Conservation (phyloP, 2,888 invertebrate genomes). For the Aradus depressus region DNA sequence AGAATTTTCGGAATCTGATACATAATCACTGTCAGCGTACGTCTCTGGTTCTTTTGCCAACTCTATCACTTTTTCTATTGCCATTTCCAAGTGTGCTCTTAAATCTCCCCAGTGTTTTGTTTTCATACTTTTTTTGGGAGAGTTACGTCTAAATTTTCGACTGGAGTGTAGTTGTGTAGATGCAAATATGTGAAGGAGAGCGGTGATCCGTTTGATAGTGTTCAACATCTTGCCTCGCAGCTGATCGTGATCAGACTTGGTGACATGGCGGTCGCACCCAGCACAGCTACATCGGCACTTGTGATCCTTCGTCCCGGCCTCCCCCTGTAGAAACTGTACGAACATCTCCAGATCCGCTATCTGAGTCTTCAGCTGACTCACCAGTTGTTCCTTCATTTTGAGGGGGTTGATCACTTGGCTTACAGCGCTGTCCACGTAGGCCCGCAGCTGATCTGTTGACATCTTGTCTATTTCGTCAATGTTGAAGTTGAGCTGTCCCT, state of each 20-base stretch:
- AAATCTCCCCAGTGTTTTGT: constrained; percentile 94
- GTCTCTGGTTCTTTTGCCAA: constrained; percentile 40
- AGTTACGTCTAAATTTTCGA: constrained; percentile 59
- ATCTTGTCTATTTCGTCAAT: constrained; percentile 66
- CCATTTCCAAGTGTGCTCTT: constrained; percentile 83
- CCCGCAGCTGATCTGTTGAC: constrained; percentile 69
- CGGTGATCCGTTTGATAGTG: constrained; percentile 75
- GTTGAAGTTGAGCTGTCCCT: constrained; percentile 71
- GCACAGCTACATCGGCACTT: constrained; percentile 24
- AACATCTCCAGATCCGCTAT: constrained; percentile 95
- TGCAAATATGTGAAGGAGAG: constrained; percentile 84
- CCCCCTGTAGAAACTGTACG: constrained; percentile 82
- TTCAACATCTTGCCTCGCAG: constrained; percentile 49
- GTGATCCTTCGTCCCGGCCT: constrained; percentile 14
- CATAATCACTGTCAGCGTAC: constrained; percentile 44
- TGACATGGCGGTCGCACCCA: constrained; percentile 19
- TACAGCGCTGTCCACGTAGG: constrained; percentile 81
- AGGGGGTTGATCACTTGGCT: constrained; percentile 77
- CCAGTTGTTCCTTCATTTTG: constrained; percentile 92
- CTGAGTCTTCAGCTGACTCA: constrained; percentile 90
- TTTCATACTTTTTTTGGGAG: constrained; percentile 69
- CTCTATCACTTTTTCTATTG: constrained; percentile 57
- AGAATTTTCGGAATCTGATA: constrained; percentile 50
- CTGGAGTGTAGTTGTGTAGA: constrained; percentile 79
- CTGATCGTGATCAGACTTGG: constrained; percentile 28